Percentiles rank a stretch among this genome's conserved stretches.
These are phyloP conservation scores for Dipodomys merriami DNA, from an alignment of 2,113 vertebrate genomes.

Conservation along the genomic window DNA sequence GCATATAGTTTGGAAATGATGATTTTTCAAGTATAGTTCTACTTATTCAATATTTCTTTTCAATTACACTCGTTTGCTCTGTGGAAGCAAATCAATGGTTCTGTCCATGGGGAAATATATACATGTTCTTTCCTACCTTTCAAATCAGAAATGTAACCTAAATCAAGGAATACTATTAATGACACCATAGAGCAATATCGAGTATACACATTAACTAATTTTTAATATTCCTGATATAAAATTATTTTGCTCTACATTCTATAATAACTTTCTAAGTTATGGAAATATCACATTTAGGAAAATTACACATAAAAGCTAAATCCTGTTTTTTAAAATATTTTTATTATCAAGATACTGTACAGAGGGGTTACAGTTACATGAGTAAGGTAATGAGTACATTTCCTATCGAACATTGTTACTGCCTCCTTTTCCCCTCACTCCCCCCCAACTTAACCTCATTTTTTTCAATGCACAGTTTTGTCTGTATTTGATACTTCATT, in stretches of 20 bases:
- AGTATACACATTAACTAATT: not conserved
- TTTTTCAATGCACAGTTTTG: not conserved
- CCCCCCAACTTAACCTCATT: not conserved
- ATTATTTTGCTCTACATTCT: not conserved
- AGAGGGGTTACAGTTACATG: no score
- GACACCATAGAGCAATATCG: no score
- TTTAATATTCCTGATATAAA: not conserved
- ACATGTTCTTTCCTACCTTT: not conserved
- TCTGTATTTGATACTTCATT: slow-evolving; percentile 49
- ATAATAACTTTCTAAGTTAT: not conserved
- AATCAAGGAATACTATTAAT: not conserved
- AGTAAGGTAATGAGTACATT: no score
- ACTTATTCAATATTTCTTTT: not conserved
- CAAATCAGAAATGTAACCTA: slow-evolving; percentile 10
- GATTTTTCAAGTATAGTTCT: slow-evolving; percentile 1
- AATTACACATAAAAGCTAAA: not conserved
- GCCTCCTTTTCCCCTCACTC: no score
- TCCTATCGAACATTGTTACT: no score
- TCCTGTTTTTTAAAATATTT: no score
- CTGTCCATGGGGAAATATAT: not conserved
- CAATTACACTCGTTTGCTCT: not conserved
- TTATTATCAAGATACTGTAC: no score
- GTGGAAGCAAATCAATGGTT: not conserved
- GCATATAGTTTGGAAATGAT: not conserved
- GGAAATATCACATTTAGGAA: not conserved